Base-by-base conservation (phyloP, 2,797 vertebrate genomes). In the Ctenopoma kingsleyae region DNA sequence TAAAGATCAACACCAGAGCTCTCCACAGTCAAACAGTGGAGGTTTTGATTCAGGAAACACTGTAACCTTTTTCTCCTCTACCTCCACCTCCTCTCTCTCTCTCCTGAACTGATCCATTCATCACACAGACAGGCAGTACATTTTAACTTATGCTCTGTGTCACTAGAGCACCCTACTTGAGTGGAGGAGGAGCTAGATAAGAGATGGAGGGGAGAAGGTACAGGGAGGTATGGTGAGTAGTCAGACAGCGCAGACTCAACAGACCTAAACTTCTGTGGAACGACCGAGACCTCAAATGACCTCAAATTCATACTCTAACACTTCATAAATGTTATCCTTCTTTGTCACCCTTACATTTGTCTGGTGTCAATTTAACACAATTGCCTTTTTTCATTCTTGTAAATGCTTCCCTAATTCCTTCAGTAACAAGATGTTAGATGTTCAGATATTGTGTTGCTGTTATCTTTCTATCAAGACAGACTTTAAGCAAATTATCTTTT, bases 41-140 rank as follows among this genome's bases (percentile, higher is more conserved):
- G 84, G 60, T 82, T 85, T 82, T 76, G 62, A 87, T 83, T 79
- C 54, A 64, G 54, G 43, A 78, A 78, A 80, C 74, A 71, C 63
- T 36, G 68, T 84, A 85, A 90, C 89, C 85, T 89, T 90, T 85
- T 72, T 80, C 64, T 80, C 52, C 56, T 59, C 77, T 48, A 40
- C 53, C 63, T 38, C 36, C 36, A 38, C 77, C 58, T 47, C 50
- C 75, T 51, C 57, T 35, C 30, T 35, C 30, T 51, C 47, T 65
- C 46, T 41, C 35, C 72, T 62, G 58, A 44, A 36, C 54, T 30
- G 73, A 83, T 86, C 66, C 84, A 89, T 90, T 89, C 86, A 88
- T 89, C 88, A 86, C 59, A 11, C 65, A 73, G 85, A 87, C 86
- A 89, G 68, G 38, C 71, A 15, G 76, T 71, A 70, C 81, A 78